Evolutionary conservation across 2,797 vertebrate species (phyloP).

Genomic region (Carapus acus): DNA sequence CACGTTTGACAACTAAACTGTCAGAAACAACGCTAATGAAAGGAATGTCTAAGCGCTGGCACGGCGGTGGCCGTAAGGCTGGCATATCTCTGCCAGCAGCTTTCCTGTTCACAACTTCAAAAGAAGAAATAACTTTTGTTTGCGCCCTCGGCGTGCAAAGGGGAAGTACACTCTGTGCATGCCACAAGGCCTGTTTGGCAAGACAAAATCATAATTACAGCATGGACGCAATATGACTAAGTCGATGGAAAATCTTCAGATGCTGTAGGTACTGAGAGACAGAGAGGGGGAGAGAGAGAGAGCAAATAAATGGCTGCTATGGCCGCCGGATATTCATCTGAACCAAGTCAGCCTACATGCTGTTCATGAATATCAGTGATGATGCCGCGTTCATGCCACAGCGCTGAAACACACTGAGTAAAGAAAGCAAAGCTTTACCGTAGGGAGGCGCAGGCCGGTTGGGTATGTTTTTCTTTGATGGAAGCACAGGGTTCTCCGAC

Average conservation of each 20-base stretch:
- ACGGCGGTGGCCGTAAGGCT: constrained; percentile 6
- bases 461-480: constrained; percentile 86
- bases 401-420: too few relatives aligned
- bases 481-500: constrained; percentile 80
- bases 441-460: constrained; percentile 89
- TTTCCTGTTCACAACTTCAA: constrained; percentile 59
- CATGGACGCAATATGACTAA: too few relatives aligned
- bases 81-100: constrained; percentile 28
- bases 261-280: not conserved
- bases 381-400: constrained; percentile 2
- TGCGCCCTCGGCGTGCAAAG: constrained; percentile 18
- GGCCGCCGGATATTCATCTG: not conserved
- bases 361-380: constrained; percentile 6
- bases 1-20: too few relatives aligned
- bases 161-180: constrained; percentile 27
- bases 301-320: constrained; percentile 9
- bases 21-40: too few relatives aligned
- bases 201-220: constrained; percentile 17
- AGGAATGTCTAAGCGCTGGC: too few relatives aligned
- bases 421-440: constrained; percentile 71
- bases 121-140: constrained; percentile 35
- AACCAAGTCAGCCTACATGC: not conserved
- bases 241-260: constrained; percentile 1
- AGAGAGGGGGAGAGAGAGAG: too few relatives aligned
- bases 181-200: constrained; percentile 12